Base-by-base conservation (phyloP, 2,888 invertebrate species). In the Nemoura dubitans region DNA sequence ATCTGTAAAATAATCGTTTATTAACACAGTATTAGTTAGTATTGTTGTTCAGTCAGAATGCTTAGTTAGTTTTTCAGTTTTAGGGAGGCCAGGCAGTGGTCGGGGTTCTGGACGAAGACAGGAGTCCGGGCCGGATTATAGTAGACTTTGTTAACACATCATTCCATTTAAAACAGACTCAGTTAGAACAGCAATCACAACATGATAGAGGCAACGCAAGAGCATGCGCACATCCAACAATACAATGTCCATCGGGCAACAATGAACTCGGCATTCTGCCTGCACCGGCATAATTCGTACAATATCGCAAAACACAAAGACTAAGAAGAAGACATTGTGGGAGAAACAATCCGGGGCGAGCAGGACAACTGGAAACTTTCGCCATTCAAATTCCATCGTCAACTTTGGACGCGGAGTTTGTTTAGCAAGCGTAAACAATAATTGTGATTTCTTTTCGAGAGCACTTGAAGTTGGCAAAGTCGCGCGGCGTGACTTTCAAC, bases 1-100 rank as follows among this genome's bases (percentile, higher is more conserved):
- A 88, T 88, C 88, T 88, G 88, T 77, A 88, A 88, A 88, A 88
- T 85, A 88, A 88, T 86, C 83, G 29, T 86, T 88, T 76, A 83
- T 86, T 59, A 82, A 80, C 85, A 85, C 85, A 85, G 81, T 29
- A 84, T 84, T 84, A 78, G 78, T 85, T 85, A 85, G 76, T 84
- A 59, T 84, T 84, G 29, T 28, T 84, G 84, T 84, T 84, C 43
- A 84, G 43, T 76, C 43, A 85, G 78, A 76, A 84, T 80, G 76
- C 85, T 85, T 87, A 84, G 83, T 83, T 83, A 85, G 86, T 84
- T 78, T 42, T 87, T 83, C 81, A 86, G 86, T 83, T 76, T 83
- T 77, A 76, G 29, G 76, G 86, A 27, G 84, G 30, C 86, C 86
- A 84, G 86, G 77, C 59, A 59, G 59, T 59, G 59, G 59, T 3